Base-by-base conservation (phyloP, 2,797 vertebrate genomes). In the Silurus lanzhouensis region DNA sequence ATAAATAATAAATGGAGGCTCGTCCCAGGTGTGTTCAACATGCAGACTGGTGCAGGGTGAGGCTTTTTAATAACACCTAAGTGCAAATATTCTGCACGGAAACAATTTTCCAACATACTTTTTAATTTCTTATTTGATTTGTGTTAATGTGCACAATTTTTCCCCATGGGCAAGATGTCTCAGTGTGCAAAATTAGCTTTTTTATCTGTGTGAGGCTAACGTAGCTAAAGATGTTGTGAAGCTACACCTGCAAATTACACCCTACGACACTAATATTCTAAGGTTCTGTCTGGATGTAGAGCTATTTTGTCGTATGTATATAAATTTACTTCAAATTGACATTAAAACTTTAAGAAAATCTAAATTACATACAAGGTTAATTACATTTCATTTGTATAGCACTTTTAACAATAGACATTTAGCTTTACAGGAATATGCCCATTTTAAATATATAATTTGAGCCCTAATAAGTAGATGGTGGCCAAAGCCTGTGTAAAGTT, bases 21-120 rank as follows among this genome's bases (percentile, higher is more conserved):
- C 31, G 57, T 85, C 80, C 83, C 82, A 83, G 87, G 85, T 87
- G 89, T 90, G 88, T 90, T 90, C 88, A 88, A 88, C 85, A 89
- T 84, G 85, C 88, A 88, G 87, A 89, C 85, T 25, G 88, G 87
- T 86, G 85, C 85, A 82, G 58, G 80, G 82, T 79, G 48, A 64
- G 67, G 75, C 83, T 52, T 68, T 25, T 75, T 84, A 82, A 88
- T 74, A 83, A 57, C 63, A 8, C 48, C 48, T n/a, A 46, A 25
- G 38, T 63, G 77, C n/a, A 7, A 48, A 55, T 31, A 57, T 60
- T 79, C 68, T 80, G 82, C 70, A 31, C 38, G 63, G 14, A 80
- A 46, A 63, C 27, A 10, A 71, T 76, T 38, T 20, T 67, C 22
- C 1, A 46, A 38, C 20, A 79, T 31, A 61, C 66, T 68, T 82